phyloP scores from a whole-genome alignment of 2,888 invertebrate genomes.

The Pemphredon lugubris region DNA sequence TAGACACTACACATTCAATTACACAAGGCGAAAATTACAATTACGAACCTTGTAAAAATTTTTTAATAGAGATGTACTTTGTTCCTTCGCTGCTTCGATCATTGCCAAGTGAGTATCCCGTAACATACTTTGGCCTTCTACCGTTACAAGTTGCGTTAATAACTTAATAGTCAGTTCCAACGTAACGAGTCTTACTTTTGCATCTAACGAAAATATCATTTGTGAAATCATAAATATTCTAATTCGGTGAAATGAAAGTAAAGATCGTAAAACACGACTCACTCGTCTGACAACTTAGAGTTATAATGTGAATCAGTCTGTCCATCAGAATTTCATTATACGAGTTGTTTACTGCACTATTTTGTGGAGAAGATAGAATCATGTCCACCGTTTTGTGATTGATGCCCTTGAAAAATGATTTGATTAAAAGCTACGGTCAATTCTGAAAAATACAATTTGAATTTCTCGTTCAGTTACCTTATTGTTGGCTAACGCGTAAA shows the following conservation, averaged over 20 bases:
- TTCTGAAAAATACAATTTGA: background rate
- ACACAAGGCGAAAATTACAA: no score
- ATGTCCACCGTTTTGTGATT: slow-evolving; percentile 91
- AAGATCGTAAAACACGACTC: no score
- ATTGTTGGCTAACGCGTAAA: slow-evolving; percentile 97
- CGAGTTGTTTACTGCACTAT: slow-evolving; percentile 83
- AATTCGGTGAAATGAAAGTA: no score
- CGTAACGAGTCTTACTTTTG: slow-evolving; percentile 94
- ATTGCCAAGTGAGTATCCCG: slow-evolving; percentile 86
- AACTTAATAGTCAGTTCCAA: slow-evolving; percentile 93
- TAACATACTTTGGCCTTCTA: slow-evolving; percentile 84
- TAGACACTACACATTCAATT: no score
- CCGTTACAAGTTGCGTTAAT: slow-evolving; percentile 86
- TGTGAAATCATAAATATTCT: no score
- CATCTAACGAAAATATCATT: slow-evolving; percentile 82
- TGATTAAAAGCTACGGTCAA: slow-evolving; percentile 1
- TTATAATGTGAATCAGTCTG: slow-evolving; percentile 91
- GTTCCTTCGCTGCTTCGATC: slow-evolving; percentile 88
- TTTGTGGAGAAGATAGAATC: slow-evolving; percentile 86
- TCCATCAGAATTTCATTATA: slow-evolving; percentile 93
- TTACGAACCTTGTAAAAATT: slow-evolving; percentile 94
- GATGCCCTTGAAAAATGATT: slow-evolving; percentile 85
- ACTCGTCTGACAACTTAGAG: slow-evolving; percentile 93
- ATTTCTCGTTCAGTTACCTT: slow-evolving; percentile 89
- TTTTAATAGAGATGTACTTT: slow-evolving; percentile 91